Evolutionary conservation across 2,113 vertebrate genomes (phyloP), one percentile per base, ranked within the genome.

Genomic region (Octodon degus): DNA sequence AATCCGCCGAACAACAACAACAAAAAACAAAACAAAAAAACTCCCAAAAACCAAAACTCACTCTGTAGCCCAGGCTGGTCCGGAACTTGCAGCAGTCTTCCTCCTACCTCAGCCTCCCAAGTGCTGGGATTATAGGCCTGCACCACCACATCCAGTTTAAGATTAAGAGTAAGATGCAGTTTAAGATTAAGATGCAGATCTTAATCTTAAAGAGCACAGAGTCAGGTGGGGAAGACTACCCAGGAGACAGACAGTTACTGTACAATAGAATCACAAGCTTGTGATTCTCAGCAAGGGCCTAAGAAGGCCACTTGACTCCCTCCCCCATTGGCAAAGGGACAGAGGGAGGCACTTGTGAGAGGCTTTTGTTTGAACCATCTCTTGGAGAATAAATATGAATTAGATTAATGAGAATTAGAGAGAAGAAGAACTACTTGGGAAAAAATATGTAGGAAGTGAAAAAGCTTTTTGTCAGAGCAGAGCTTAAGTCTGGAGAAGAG

Each of bases 311-410:
- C 47, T 84, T 94, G 86, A 89, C 80, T 68, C 63, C 53, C 53
- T 55, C 50, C 12, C 50, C 8, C 55, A 58, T 58, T 58, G 17
- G 55, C 55, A 58, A 2, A 37, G 19, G 50, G 24, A 74, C 84
- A 70, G 76, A 79, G 11, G 37, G 37, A 91, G 32, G 37, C 16
- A 19, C 9, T 86, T 91, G 34, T 37, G 30, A 89, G 50, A 50
- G 50, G 86, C 63, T 82, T 74, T n/a, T 53, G 43, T 22, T 80
- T 86, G 13, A 88, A 65, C 10, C 81, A 43, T 60, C 20, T 83
- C 30, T 82, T 89, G 62, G 89, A 93, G 34, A 88, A 74, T 24
- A 88, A 67, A 19, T 87, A 79, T 70, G 37, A 82, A 63, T 86
- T 58, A 30, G 30, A 16, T 93, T 87, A 58, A 24, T 90, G 88